Conservation (phyloP, 1,140 invertebrate species). For the Acromyrmex heyeri region DNA sequence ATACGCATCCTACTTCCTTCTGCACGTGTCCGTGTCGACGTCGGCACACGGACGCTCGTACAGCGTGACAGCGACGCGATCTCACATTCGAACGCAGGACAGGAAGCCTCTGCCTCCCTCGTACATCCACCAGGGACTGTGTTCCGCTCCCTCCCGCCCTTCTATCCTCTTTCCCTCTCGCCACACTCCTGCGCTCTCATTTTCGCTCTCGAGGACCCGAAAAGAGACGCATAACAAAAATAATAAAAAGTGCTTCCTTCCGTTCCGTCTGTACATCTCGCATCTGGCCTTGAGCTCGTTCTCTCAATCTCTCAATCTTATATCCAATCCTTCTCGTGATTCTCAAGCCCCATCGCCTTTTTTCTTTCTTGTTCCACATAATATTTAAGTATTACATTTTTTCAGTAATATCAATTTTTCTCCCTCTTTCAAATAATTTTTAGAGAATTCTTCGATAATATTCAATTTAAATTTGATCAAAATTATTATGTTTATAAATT, state of each 20-base stretch:
- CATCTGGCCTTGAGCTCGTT: conserved; percentile 72
- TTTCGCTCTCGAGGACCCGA: conserved; percentile 63
- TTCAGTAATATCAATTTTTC: background rate
- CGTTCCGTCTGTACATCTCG: conserved; percentile 79
- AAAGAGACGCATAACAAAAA: conserved; percentile 80
- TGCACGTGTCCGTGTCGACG: conserved; percentile 34
- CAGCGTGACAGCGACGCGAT: conserved; percentile 57
- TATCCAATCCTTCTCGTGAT: background rate
- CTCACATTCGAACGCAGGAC: conserved; percentile 73
- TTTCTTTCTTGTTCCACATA: background rate
- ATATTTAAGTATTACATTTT: background rate
- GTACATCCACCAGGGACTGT: conserved; percentile 61
- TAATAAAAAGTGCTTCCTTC: conserved; percentile 84
- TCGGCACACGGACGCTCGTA: conserved; percentile 23
- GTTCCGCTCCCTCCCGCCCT: conserved; percentile 26
- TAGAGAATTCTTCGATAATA: background rate
- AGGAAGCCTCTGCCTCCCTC: conserved; percentile 68
- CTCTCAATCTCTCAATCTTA: conserved; percentile 10
- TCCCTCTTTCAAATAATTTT: background rate
- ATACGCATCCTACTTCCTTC: conserved; percentile 20
- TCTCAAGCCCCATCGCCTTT: background rate
- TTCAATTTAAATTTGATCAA: background rate
- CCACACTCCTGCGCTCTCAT: background rate
- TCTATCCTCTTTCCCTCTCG: conserved; percentile 4
- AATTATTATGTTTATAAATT: background rate